Evolutionary conservation across 1,140 invertebrate genomes (phyloP), one percentile per base, ranked within the genome.

Genomic region (Megalonaias nervosa): DNA sequence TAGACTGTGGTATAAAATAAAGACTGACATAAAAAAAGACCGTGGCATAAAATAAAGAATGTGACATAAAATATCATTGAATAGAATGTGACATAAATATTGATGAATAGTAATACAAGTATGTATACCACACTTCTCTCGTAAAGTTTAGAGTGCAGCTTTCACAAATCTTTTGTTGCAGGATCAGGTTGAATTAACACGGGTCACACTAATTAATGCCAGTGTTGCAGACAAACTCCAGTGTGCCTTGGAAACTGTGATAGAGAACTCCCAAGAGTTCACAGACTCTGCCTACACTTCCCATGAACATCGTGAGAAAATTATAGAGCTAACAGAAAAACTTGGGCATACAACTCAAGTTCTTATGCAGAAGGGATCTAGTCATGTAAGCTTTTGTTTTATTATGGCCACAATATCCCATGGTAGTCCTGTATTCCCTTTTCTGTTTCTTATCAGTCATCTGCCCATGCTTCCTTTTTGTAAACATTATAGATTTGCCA

Each of bases 201-300:
- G 95, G 82, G 93, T 95, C 90, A 94, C 93, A 9, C 85, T 92
- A 67, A 88, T 93, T 55, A 92, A 94, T 88, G 93, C 89, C 77
- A 86, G 85, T 31, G 85, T 89, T 58, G 87, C 90, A 72, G 91
- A 90, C 71, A 94, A 96, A 38, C 92, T 99, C 23, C 94, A 94
- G 1, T 89, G 93, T 79, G 95, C 96, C 55, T 93, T 99, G 83
- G 97, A 99, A 74, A 94, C 95, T 58, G 94, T 99, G 23, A 94
- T 98, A 56, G 98, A 99, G 91, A 94, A 97, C 84, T 98, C 97
- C 71, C 97, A 99, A 92, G 98, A 99, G 91, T 99, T 99, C 92
- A 99, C 98, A 16, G 98, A 99, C 91, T 99, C 98, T 74, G 97
- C 98, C 71, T 99, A 99, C 91, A 99, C 98, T 58, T 96, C 94